Percentiles rank a stretch among this genome's conserved stretches.
Conservation (phyloP, 2,113 vertebrate species). For the Cichladusa arquata region DNA sequence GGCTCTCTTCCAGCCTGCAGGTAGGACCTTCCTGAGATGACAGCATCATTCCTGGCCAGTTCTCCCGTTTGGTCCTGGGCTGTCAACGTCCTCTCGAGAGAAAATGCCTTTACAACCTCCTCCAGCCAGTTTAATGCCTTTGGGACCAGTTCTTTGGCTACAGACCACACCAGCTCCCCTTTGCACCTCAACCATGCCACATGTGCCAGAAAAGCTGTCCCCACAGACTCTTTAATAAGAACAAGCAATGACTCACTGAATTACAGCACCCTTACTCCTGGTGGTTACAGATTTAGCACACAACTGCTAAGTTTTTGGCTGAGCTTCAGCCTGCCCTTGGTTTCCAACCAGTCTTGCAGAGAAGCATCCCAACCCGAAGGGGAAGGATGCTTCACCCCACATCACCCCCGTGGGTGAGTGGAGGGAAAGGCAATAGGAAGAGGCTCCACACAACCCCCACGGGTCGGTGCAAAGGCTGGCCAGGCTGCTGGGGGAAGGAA, state of each 20-base stretch:
- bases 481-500: not conserved
- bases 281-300: not conserved
- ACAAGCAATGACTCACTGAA: not conserved
- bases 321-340: not conserved
- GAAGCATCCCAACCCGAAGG: fast-evolving
- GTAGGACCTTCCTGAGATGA: fast-evolving
- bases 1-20: not conserved
- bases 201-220: not conserved
- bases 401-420: fast-evolving
- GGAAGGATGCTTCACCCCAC: not conserved
- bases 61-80: not conserved
- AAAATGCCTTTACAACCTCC: not conserved
- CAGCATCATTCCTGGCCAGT: not conserved
- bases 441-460: fast-evolving
- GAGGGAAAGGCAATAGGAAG: not conserved
- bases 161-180: not conserved
- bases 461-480: not conserved
- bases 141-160: not conserved
- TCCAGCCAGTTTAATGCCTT: not conserved
- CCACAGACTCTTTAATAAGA: not conserved
- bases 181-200: not conserved
- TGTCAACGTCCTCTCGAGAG: not conserved
- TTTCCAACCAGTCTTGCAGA: not conserved
- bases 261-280: not conserved
- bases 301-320: not conserved